Conservation (phyloP, 2,797 vertebrate genomes). For the Argya squamiceps region DNA sequence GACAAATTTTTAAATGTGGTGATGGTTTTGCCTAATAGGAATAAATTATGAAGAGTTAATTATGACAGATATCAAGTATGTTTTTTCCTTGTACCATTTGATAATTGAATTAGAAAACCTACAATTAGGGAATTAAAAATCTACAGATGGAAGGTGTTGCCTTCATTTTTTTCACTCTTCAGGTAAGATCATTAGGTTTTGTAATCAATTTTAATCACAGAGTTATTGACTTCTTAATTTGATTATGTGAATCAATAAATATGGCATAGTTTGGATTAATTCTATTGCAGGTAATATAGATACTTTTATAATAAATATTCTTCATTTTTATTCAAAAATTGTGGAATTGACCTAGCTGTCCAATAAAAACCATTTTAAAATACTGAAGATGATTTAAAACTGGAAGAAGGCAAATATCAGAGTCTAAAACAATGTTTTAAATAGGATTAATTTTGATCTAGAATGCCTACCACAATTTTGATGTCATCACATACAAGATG, state of each 20-base stretch:
- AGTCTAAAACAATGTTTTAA: not conserved
- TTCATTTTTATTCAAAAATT: not conserved
- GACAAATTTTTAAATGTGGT: not conserved
- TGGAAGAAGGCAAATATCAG: not conserved
- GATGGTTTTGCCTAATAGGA: not conserved
- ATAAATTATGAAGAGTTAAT: not conserved
- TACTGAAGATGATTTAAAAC: not conserved
- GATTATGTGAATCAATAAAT: not conserved
- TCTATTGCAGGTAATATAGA: not conserved
- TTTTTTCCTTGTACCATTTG: not conserved
- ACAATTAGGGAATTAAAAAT: not conserved
- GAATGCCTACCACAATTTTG: not conserved
- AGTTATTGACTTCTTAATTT: not conserved
- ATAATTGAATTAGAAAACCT: not conserved
- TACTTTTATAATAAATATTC: not conserved
- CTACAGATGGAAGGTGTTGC: not conserved
- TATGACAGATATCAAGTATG: not conserved
- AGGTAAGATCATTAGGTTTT: not conserved
- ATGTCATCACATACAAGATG: not conserved
- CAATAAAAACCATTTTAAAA: not conserved
- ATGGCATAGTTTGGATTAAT: not conserved
- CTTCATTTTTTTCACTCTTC: not conserved
- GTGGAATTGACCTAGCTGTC: not conserved
- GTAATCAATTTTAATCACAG: not conserved
- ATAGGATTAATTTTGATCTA: not conserved